These are phyloP conservation scores for Chaetops frenatus DNA, from an alignment of 2,113 vertebrate species.

Conservation along the genomic window DNA sequence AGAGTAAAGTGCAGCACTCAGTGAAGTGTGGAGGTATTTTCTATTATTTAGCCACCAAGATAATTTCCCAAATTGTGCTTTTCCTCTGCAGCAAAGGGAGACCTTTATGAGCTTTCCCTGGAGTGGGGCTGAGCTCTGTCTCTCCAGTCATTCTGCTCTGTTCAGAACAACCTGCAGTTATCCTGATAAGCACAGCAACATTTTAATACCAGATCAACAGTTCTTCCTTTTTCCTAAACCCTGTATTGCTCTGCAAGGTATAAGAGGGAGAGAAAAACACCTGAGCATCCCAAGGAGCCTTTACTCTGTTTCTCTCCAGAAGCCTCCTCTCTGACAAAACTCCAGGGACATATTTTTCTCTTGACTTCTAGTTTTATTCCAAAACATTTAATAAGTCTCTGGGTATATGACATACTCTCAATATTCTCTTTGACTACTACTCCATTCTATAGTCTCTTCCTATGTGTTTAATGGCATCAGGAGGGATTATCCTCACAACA, in stretches of 20 bases:
- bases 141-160: not conserved
- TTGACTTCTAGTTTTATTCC: not conserved
- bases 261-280: not conserved
- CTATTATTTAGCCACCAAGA: not conserved
- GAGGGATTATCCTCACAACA: not conserved
- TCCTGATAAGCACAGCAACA: not conserved
- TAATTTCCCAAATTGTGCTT: not conserved
- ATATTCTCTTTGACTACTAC: not conserved
- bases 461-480: not conserved
- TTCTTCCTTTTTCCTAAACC: not conserved
- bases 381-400: not conserved
- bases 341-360: not conserved
- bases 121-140: not conserved
- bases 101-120: not conserved
- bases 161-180: not conserved
- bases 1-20: not conserved
- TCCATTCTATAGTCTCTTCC: not conserved
- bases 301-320: rapidly evolving
- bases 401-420: not conserved
- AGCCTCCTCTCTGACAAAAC: not conserved
- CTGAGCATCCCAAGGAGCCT: not conserved
- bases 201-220: not conserved
- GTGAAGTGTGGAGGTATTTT: not conserved
- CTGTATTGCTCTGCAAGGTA: not conserved
- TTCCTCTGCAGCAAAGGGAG: not conserved